Evolutionary conservation across 92 coral and sea anemone genomes (phyloP).

Genomic region (Epizoanthus scotinus): DNA sequence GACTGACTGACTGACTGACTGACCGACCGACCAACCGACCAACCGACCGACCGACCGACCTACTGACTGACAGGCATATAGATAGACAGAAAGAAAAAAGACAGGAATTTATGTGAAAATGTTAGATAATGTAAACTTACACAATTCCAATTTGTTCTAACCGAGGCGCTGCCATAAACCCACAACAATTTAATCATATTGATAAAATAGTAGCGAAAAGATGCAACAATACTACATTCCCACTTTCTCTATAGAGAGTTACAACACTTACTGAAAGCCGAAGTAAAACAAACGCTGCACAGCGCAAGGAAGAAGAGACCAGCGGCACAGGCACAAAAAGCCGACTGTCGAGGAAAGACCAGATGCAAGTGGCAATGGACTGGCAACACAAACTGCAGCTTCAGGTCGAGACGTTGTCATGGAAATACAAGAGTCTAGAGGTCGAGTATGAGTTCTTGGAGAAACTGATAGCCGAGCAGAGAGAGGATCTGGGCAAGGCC

Average conservation of each 20-base stretch:
- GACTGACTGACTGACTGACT: too few relatives aligned
- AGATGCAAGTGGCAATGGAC: slow-evolving; percentile 46
- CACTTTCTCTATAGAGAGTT: neutral
- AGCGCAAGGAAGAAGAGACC: neutral
- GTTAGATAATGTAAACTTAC: too few relatives aligned
- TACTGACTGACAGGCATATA: too few relatives aligned
- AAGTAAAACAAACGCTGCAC: neutral
- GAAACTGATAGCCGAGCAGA: slow-evolving; percentile 62
- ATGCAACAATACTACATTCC: too few relatives aligned
- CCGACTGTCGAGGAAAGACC: slow-evolving; percentile 33
- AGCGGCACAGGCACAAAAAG: neutral
- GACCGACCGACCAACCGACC: too few relatives aligned
- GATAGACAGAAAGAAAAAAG: too few relatives aligned
- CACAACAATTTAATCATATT: too few relatives aligned
- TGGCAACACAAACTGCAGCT: slow-evolving; percentile 77
- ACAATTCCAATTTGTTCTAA: too few relatives aligned
- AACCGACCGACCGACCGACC: too few relatives aligned
- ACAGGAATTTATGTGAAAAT: too few relatives aligned
- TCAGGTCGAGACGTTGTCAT: slow-evolving; percentile 74
- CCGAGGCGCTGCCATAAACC: too few relatives aligned
- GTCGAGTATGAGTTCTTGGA: slow-evolving; percentile 69
- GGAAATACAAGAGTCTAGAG: slow-evolving; percentile 67
- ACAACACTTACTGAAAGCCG: neutral
- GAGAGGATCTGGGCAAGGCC: slow-evolving; percentile 53
- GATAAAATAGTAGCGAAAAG: too few relatives aligned